Evolutionary conservation across 2,797 vertebrate genomes (phyloP).

Genomic region (Tauraco hartlaubi): DNA sequence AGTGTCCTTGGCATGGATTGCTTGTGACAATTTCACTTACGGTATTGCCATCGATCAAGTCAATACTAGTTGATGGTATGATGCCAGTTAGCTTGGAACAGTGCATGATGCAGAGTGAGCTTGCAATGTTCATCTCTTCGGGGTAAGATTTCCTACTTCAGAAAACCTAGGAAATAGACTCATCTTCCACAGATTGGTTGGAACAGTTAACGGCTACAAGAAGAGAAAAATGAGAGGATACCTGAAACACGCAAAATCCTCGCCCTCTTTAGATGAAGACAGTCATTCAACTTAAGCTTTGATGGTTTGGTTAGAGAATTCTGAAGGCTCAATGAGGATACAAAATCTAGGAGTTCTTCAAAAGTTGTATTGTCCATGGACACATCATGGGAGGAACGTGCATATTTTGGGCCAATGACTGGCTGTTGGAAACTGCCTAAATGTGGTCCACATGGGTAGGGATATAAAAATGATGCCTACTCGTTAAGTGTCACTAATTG

Average conservation of each 20-base stretch:
- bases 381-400: accelerated
- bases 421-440: not conserved
- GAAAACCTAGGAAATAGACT: not conserved
- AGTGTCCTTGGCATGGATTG: not conserved
- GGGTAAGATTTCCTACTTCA: not conserved
- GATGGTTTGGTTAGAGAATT: not conserved
- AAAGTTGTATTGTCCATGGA: not conserved
- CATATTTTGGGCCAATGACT: not conserved
- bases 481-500: not conserved
- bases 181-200: not conserved
- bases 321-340: not conserved
- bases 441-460: not conserved
- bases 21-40: not conserved
- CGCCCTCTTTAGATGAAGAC: not conserved
- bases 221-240: not conserved
- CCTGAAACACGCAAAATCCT: not conserved
- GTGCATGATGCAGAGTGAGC: not conserved
- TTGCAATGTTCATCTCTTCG: not conserved
- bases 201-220: not conserved
- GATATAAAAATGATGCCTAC: not conserved
- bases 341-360: not conserved
- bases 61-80: not conserved
- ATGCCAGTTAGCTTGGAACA: not conserved
- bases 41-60: not conserved
- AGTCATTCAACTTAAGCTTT: not conserved